phyloP scores from a whole-genome alignment of 64 coral and sea anemone genomes.

The Pachyseris speciosa region DNA sequence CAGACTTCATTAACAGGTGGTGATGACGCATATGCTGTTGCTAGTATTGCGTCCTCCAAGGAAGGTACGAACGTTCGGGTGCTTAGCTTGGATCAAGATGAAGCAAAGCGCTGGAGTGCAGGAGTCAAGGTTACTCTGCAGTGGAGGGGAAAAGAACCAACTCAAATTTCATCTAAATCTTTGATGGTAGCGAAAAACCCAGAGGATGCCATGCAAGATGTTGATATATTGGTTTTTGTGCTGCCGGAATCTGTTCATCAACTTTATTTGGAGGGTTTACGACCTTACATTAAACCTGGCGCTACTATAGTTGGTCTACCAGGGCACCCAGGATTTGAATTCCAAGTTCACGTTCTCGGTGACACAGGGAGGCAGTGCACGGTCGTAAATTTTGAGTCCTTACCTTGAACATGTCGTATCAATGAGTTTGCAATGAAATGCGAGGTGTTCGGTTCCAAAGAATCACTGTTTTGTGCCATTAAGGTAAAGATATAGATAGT shows the following conservation, averaged over 20 bases:
- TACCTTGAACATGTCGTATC: conserved; percentile 12
- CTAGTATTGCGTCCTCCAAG: conserved; percentile 63
- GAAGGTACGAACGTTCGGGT: conserved; percentile 61
- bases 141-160: background rate
- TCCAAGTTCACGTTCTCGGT: background rate
- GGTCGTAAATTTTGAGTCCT: conserved; percentile 16
- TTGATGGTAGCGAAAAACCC: background rate
- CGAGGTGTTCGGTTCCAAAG: background rate
- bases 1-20: conserved; percentile 46
- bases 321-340: conserved; percentile 20
- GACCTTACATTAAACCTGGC: conserved; percentile 13
- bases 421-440: conserved; percentile 34
- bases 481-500: background rate
- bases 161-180: background rate
- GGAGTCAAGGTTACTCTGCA: conserved; percentile 18
- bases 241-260: conserved; percentile 33
- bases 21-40: conserved; percentile 51
- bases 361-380: background rate
- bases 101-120: conserved; percentile 72
- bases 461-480: background rate
- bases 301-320: conserved; percentile 39
- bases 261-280: background rate
- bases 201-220: conserved; percentile 23
- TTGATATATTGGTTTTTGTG: conserved; percentile 41
- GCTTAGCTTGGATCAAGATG: conserved; percentile 58